These are phyloP conservation scores for Vultur gryphus DNA, from an alignment of 2,797 vertebrate species.

Conservation along the genomic window DNA sequence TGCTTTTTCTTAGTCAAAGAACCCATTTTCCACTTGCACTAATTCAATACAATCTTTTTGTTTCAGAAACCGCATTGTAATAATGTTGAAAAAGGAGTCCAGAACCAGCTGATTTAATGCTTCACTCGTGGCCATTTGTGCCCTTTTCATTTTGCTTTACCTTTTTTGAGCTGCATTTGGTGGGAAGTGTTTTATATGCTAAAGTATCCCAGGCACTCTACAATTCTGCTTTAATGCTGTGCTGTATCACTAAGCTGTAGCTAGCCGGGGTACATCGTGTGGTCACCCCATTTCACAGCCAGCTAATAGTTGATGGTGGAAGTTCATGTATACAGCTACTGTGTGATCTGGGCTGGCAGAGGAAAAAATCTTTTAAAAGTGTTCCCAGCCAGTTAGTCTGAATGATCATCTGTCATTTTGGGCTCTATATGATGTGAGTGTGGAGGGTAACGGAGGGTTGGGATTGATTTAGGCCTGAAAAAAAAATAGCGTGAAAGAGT, in stretches of 20 bases:
- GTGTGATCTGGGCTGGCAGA: not conserved
- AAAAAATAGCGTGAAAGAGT: not conserved
- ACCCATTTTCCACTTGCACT: not conserved
- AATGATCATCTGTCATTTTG: not conserved
- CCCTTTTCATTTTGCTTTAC: not conserved
- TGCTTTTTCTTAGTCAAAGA: not conserved
- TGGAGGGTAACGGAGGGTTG: not conserved
- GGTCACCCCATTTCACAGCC: not conserved
- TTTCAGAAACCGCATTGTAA: not conserved
- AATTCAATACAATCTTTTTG: not conserved
- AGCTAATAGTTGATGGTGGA: not conserved
- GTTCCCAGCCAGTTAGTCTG: not conserved
- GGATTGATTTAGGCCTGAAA: not conserved
- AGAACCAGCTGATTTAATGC: not conserved
- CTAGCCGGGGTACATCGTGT: not conserved
- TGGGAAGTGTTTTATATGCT: not conserved
- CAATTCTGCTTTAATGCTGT: not conserved
- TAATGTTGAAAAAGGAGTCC: not conserved
- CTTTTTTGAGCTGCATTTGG: not conserved
- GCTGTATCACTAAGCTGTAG: not conserved
- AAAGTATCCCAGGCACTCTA: not conserved
- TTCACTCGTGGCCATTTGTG: not conserved
- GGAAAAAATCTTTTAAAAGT: not conserved
- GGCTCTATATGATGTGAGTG: too few species aligned
- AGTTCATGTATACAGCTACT: not conserved